Percentiles rank a stretch among this genome's conserved stretches.
phyloP scores from a whole-genome alignment of 2,888 invertebrate species.

The Agonopterix subpropinquella region DNA sequence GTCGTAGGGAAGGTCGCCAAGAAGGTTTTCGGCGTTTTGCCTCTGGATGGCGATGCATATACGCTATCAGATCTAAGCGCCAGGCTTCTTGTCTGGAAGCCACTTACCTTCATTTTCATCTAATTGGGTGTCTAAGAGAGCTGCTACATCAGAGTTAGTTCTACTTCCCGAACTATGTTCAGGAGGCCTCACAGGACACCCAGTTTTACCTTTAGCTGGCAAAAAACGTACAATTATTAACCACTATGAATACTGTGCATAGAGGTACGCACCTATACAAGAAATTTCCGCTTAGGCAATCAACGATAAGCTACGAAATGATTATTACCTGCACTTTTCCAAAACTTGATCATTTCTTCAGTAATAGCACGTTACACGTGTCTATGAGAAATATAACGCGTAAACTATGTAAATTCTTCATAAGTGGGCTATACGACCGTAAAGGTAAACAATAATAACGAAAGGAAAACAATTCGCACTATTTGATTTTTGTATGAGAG shows the following conservation, averaged over 20 bases:
- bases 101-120: constrained; percentile 50
- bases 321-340: constrained; percentile 81
- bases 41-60: too few relatives aligned
- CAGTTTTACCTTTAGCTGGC: constrained; percentile 68
- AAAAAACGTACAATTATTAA: constrained; percentile 16
- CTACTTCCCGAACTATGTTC: constrained; percentile 31
- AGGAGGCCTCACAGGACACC: constrained; percentile 68
- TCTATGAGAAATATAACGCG: constrained; percentile 18
- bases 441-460: constrained; percentile 46
- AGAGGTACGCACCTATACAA: background rate
- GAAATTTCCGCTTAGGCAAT: background rate
- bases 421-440: constrained; percentile 33
- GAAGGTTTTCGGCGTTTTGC: too few relatives aligned
- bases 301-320: constrained; percentile 1
- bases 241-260: constrained; percentile 1
- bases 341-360: constrained; percentile 82
- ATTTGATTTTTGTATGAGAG: constrained; percentile 6
- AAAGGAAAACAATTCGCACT: constrained; percentile 33
- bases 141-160: constrained; percentile 26
- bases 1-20: too few relatives aligned
- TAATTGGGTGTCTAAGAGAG: constrained; percentile 35
- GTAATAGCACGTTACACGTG: constrained; percentile 19
- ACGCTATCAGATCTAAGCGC: too few relatives aligned
- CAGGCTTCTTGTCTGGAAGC: background rate
- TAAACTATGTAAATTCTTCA: constrained; percentile 29